These are phyloP conservation scores for Pseudachorutes palmiensis DNA, from an alignment of 1,140 invertebrate genomes.

Conservation along the genomic window DNA sequence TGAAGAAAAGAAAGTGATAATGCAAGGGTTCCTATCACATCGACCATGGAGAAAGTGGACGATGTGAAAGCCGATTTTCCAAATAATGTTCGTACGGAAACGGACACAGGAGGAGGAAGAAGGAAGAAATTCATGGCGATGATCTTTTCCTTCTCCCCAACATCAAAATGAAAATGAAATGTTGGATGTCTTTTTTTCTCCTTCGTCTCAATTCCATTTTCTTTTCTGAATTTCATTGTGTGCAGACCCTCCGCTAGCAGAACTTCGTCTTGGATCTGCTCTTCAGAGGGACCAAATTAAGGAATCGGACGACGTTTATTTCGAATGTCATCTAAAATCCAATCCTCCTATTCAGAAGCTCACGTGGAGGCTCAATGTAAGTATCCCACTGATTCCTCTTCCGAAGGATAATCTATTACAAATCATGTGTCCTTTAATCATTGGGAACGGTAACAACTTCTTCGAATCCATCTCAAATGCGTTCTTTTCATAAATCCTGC, in stretches of 20 bases:
- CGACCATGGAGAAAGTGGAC: too few species aligned
- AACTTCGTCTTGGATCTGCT: constrained; percentile 44
- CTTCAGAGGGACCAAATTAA: constrained; percentile 45
- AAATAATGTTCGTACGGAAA: too few species aligned
- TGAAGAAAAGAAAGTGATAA: too few species aligned
- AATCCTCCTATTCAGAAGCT: constrained; percentile 46
- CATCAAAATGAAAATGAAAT: background rate
- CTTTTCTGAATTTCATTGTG: constrained; percentile 12
- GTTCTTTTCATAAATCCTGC: too few species aligned
- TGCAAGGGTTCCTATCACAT: too few species aligned
- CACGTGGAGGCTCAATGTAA: constrained; percentile 46
- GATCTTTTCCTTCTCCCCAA: background rate
- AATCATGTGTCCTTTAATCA: background rate
- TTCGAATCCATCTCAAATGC: constrained; percentile 13
- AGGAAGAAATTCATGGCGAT: too few species aligned
- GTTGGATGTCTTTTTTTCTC: background rate
- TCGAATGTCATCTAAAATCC: constrained; percentile 47
- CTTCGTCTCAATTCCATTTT: constrained; percentile 6
- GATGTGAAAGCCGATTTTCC: too few species aligned
- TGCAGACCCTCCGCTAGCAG: constrained; percentile 46
- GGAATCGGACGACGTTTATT: constrained; percentile 50
- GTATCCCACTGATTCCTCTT: constrained; percentile 18
- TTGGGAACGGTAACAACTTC: too few species aligned
- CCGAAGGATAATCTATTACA: background rate
- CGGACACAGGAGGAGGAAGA: too few species aligned